A percentile compares a stretch with the other conserved stretches of the same genome.
Conservation (phyloP, 2,888 invertebrate genomes). For the Aromia moschata region DNA sequence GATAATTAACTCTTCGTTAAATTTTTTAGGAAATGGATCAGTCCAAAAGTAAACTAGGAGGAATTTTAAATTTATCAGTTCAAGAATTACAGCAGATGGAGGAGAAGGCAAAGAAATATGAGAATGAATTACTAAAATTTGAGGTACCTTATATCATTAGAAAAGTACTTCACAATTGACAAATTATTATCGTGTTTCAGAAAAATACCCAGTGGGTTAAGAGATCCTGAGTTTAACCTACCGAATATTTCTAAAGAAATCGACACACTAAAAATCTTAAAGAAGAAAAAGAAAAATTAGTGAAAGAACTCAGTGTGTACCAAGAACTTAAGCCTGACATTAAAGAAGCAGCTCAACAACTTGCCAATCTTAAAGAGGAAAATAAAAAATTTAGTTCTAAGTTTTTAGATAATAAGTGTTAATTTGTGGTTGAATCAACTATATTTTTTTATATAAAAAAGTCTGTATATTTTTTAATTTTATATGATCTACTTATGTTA, state of each 20-base stretch:
- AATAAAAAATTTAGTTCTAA: slow-evolving; percentile 40
- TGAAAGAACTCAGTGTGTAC: slow-evolving; percentile 51
- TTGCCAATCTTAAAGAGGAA: slow-evolving; percentile 51
- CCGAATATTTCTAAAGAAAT: slow-evolving; percentile 52
- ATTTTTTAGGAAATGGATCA: slow-evolving; percentile 35
- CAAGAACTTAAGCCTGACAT: slow-evolving; percentile 55
- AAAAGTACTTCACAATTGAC: neutral
- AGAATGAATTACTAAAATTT: slow-evolving; percentile 52
- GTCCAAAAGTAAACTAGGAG: slow-evolving; percentile 27
- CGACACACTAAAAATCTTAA: slow-evolving; percentile 46
- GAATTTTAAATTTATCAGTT: slow-evolving; percentile 33
- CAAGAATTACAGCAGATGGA: slow-evolving; percentile 43
- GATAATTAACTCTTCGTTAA: neutral
- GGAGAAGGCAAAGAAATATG: slow-evolving; percentile 53
- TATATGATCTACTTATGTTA: slow-evolving; percentile 20
- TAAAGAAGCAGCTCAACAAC: slow-evolving; percentile 54
- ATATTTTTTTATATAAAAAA: slow-evolving; percentile 18
- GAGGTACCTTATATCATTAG: slow-evolving; percentile 49
- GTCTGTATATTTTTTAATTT: slow-evolving; percentile 23
- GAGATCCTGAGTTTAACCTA: slow-evolving; percentile 51
- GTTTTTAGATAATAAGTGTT: slow-evolving; percentile 30
- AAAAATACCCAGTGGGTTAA: slow-evolving; percentile 47
- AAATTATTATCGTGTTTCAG: slow-evolving; percentile 31
- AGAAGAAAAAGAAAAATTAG: slow-evolving; percentile 50
- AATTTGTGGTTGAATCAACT: slow-evolving; percentile 16